These are phyloP conservation scores for Aspidiotus destructor DNA, from an alignment of 2,888 invertebrate species.

Conservation along the genomic window DNA sequence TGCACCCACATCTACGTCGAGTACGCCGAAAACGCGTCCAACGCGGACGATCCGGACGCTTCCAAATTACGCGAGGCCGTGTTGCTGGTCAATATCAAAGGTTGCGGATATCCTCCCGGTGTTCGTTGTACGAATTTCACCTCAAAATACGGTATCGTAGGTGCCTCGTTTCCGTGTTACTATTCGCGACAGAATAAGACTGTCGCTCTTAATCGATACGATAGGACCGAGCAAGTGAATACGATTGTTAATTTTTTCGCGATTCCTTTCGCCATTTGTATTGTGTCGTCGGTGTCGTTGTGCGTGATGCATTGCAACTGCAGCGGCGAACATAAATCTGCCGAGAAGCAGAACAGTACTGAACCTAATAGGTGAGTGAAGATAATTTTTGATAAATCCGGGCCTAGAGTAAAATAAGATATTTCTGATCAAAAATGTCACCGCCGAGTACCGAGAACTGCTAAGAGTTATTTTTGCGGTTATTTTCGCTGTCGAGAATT, in stretches of 20 bases:
- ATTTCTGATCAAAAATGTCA: no score
- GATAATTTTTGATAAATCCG: no score
- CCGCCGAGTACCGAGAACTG: no score
- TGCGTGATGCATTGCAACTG: conserved; percentile 84
- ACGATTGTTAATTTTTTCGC: conserved; percentile 75
- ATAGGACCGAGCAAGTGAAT: conserved; percentile 69
- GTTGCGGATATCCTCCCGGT: conserved; percentile 70
- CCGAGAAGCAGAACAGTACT: conserved; percentile 14
- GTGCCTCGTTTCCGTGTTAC: conserved; percentile 55
- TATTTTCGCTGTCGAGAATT: no score
- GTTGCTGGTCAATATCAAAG: conserved; percentile 69
- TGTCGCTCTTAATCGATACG: conserved; percentile 74
- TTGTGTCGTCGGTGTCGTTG: conserved; percentile 72
- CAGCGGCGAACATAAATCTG: conserved; percentile 41
- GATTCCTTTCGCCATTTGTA: conserved; percentile 70
- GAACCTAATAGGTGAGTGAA: conserved; percentile 25
- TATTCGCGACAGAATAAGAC: conserved; percentile 70
- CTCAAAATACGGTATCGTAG: conserved; percentile 57
- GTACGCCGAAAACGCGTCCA: conserved; percentile 37
- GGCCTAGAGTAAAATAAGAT: not conserved
- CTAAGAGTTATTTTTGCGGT: no score
- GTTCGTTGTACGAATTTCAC: conserved; percentile 70
- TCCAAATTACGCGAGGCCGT: conserved; percentile 49
- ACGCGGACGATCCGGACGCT: conserved; percentile 32
- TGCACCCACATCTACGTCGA: conserved; percentile 57